These are phyloP conservation scores for Heliconius charithonia DNA, from an alignment of 2,888 invertebrate genomes.

Conservation along the genomic window DNA sequence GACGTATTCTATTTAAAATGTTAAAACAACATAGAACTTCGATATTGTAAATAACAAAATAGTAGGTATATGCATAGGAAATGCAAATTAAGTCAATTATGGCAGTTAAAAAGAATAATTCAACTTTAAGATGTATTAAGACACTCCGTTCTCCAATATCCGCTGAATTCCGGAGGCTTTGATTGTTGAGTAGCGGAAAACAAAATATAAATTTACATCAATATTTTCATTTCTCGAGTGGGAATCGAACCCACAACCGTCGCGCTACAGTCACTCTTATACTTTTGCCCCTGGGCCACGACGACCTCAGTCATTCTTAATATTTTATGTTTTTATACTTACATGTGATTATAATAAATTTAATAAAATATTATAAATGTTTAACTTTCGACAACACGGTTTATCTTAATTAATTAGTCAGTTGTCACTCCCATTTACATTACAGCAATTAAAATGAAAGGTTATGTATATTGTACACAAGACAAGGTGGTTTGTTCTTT, in stretches of 20 bases:
- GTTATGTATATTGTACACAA: not conserved
- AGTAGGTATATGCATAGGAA: not conserved
- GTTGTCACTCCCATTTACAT: constrained; percentile 17
- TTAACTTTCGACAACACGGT: not conserved
- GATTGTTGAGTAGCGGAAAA: too few species aligned
- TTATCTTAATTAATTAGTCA: constrained; percentile 16
- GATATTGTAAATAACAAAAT: not conserved
- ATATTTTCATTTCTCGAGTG: too few species aligned
- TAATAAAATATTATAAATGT: not conserved
- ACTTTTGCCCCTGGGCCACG: too few species aligned
- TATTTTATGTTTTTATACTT: not conserved
- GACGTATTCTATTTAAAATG: constrained; percentile 38
- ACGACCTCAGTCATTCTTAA: not conserved
- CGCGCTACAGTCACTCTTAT: too few species aligned
- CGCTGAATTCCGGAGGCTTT: too few species aligned
- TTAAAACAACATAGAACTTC: not conserved
- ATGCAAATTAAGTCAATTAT: not conserved
- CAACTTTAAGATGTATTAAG: too few species aligned
- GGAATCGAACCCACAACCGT: too few species aligned
- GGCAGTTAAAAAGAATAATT: not conserved
- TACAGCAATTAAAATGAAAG: constrained; percentile 2
- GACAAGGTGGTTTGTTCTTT: not conserved
- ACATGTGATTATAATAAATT: not conserved
- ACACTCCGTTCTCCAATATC: too few species aligned
- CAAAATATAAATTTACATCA: too few species aligned